phyloP scores from a whole-genome alignment of 2,888 invertebrate species.

The Dusona sp. region DNA sequence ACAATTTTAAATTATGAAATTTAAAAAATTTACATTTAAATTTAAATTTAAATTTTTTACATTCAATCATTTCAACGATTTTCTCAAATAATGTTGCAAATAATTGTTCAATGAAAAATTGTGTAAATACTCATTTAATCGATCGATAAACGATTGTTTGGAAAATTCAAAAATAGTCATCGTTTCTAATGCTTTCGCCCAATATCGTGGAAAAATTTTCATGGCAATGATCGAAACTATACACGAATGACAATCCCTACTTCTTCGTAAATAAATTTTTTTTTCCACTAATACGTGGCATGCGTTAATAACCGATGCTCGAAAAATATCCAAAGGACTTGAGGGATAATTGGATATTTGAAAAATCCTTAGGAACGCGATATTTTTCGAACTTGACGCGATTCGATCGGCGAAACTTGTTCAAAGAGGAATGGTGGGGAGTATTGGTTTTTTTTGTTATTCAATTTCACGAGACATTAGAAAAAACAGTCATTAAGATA shows the following conservation, averaged over 20 bases:
- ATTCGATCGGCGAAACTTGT: constrained; percentile 17
- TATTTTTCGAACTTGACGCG: neutral
- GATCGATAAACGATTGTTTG: neutral
- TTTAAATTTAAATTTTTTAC: no score
- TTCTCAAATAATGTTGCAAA: no score
- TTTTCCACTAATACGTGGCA: no score
- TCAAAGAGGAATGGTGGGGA: constrained; percentile 9
- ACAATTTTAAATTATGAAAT: no score
- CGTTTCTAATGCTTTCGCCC: neutral
- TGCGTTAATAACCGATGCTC: neutral
- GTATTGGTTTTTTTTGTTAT: neutral
- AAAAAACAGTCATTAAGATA: neutral
- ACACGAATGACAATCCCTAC: neutral
- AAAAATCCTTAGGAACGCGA: neutral
- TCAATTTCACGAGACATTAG: constrained; percentile 2
- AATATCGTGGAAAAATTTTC: neutral
- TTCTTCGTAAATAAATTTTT: no score
- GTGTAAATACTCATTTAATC: neutral
- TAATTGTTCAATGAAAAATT: neutral
- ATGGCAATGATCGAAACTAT: neutral
- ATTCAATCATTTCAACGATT: no score
- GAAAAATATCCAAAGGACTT: neutral
- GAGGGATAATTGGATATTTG: neutral
- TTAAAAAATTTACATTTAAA: no score
- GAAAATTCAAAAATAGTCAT: neutral